These are phyloP conservation scores for Acrobeloides nanus DNA, from an alignment of 2,888 invertebrate species.

Conservation along the genomic window DNA sequence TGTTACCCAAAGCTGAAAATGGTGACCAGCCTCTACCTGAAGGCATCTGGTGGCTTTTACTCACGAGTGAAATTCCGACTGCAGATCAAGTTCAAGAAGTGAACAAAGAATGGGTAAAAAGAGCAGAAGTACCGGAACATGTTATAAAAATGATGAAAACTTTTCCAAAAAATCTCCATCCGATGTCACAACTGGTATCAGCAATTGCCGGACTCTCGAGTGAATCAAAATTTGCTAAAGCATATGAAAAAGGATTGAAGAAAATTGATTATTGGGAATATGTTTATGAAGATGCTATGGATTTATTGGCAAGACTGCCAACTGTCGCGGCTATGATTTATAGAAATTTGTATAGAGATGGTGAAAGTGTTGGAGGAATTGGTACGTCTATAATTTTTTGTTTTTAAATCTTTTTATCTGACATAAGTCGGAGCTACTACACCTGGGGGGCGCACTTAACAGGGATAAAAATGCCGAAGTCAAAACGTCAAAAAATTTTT, in stretches of 20 bases:
- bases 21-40: conserved; percentile 81
- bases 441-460: no score
- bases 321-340: conserved; percentile 91
- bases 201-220: conserved; percentile 83
- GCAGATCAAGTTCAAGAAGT: conserved; percentile 67
- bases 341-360: conserved; percentile 76
- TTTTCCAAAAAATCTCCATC: conserved; percentile 79
- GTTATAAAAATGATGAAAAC: conserved; percentile 86
- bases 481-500: no score
- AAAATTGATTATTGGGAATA: conserved; percentile 76
- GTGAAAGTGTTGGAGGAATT: conserved; percentile 78
- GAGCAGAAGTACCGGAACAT: conserved; percentile 80
- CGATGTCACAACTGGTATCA: conserved; percentile 82
- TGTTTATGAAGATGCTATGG: conserved; percentile 82
- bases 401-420: no score
- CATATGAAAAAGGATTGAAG: conserved; percentile 75
- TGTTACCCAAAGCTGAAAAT: conserved; percentile 71
- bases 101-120: conserved; percentile 74
- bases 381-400: no score
- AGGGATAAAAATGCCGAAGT: no score
- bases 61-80: conserved; percentile 79
- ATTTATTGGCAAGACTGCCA: conserved; percentile 85
- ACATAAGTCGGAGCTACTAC: no score
- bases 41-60: conserved; percentile 84
- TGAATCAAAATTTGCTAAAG: conserved; percentile 83